These are phyloP conservation scores for Wiebesia pumilae DNA, from an alignment of 1,140 invertebrate species.

Conservation along the genomic window DNA sequence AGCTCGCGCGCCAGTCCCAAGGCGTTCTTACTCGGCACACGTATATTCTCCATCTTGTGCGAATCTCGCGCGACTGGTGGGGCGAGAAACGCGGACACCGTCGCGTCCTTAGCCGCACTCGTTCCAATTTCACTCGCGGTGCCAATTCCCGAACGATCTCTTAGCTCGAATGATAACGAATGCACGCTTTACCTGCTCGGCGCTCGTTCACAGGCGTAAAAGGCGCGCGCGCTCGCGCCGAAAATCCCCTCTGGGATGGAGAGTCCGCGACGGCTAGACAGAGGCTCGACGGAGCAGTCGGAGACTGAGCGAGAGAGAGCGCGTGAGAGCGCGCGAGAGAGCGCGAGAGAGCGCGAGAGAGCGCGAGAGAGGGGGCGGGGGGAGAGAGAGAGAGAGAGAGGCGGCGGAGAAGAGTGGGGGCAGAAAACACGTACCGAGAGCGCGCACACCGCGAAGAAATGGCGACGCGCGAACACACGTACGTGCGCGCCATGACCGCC, in stretches of 20 bases:
- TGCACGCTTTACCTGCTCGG: not conserved
- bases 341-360: no score
- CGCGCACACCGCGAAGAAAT: constrained; percentile 74
- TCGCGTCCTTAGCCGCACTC: not conserved
- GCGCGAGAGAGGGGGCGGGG: constrained; percentile 4
- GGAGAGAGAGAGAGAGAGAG: constrained; percentile 11
- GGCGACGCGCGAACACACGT: constrained; percentile 79
- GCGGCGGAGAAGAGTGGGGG: not conserved
- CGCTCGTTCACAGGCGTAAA: not conserved
- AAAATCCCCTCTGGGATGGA: constrained; percentile 24
- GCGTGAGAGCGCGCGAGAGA: constrained; percentile 33
- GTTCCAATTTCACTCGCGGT: no score
- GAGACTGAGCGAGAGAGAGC: not conserved
- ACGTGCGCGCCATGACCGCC: not conserved
- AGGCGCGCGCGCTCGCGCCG: constrained; percentile 30
- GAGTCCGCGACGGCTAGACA: not conserved
- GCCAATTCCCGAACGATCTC: no score
- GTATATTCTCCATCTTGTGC: constrained; percentile 43
- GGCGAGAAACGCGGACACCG: not conserved
- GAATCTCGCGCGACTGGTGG: constrained; percentile 9
- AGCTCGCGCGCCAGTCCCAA: no score
- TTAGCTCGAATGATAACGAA: not conserved
- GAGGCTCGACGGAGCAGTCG: constrained; percentile 25
- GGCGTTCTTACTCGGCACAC: not conserved
- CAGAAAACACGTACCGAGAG: not conserved